phyloP scores from a whole-genome alignment of 2,888 invertebrate genomes.

The Cenopis cana region DNA sequence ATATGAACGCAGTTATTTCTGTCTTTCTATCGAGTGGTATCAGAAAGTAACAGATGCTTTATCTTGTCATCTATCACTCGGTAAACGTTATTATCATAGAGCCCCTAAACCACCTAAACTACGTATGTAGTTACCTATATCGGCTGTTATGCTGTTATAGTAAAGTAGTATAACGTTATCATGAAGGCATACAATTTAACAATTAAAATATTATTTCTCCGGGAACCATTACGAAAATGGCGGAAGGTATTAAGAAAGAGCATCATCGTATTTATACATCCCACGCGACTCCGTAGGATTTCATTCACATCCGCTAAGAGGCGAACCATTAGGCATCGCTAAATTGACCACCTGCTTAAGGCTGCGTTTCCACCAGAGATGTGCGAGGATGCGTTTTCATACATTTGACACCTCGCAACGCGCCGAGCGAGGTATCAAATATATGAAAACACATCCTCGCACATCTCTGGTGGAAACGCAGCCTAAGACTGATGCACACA shows the following conservation, averaged over 20 bases:
- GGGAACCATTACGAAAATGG: conserved; percentile 57
- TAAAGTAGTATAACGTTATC: conserved; percentile 8
- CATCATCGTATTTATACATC: conserved; percentile 56
- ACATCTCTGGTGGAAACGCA: no score
- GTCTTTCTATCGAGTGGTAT: no score
- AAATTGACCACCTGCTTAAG: conserved; percentile 43
- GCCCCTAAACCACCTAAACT: no score
- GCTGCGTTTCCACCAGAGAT: no score
- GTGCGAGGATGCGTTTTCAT: no score
- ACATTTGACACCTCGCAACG: no score
- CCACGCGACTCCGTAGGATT: conserved; percentile 51
- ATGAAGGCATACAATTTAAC: conserved; percentile 32
- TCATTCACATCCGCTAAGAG: conserved; percentile 51
- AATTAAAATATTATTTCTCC: conserved; percentile 49
- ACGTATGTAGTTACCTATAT: neutral
- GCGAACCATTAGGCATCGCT: conserved; percentile 44
- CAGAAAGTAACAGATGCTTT: no score
- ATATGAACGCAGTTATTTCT: no score
- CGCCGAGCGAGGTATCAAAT: no score
- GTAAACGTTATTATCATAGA: no score
- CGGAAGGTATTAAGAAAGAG: conserved; percentile 56
- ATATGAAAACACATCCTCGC: no score
- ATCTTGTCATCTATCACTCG: no score
- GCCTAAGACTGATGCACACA: conserved; percentile 32
- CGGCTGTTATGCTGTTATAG: neutral